Evolutionary conservation across 2,113 vertebrate species (phyloP).

Genomic region (Tychaedon coryphoeus): DNA sequence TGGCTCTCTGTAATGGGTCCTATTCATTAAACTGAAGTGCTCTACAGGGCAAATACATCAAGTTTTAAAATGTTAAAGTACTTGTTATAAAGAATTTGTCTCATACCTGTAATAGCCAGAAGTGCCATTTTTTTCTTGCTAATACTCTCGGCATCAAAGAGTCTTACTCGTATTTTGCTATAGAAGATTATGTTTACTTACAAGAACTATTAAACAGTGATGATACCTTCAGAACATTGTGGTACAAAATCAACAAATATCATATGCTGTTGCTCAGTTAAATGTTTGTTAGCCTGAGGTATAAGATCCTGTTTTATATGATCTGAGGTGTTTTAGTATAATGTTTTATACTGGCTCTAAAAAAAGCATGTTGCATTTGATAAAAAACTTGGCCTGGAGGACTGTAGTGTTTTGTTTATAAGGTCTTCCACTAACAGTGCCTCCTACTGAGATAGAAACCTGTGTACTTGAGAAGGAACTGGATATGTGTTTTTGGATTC

Average conservation of each 20-base stretch:
- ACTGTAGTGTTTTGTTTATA: slow-evolving; percentile 64
- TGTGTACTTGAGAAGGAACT: slow-evolving; percentile 68
- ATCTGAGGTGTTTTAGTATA: slow-evolving; percentile 33
- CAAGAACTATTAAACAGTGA: slow-evolving; percentile 36
- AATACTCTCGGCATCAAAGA: slow-evolving; percentile 56
- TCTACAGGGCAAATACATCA: slow-evolving; percentile 50
- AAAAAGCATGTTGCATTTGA: slow-evolving; percentile 31
- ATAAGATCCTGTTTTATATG: slow-evolving; percentile 46
- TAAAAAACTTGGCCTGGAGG: slow-evolving; percentile 41
- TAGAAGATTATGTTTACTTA: slow-evolving; percentile 69
- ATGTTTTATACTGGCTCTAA: slow-evolving; percentile 54
- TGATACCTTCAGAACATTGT: slow-evolving; percentile 65
- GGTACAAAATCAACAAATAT: slow-evolving; percentile 60
- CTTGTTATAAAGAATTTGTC: slow-evolving; percentile 55
- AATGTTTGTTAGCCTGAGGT: slow-evolving; percentile 60
- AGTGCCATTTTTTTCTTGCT: slow-evolving; percentile 65
- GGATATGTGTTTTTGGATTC: slow-evolving; percentile 50
- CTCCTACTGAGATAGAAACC: slow-evolving; percentile 61
- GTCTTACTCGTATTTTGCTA: slow-evolving; percentile 61
- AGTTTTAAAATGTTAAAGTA: slow-evolving; percentile 55
- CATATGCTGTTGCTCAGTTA: slow-evolving; percentile 49
- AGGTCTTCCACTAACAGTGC: slow-evolving; percentile 75
- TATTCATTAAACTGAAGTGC: slow-evolving; percentile 54
- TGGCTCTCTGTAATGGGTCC: not conserved
- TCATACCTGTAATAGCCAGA: slow-evolving; percentile 57